Conservation (phyloP, 1,140 invertebrate species). For the Drosophila kurseongensis region DNA sequence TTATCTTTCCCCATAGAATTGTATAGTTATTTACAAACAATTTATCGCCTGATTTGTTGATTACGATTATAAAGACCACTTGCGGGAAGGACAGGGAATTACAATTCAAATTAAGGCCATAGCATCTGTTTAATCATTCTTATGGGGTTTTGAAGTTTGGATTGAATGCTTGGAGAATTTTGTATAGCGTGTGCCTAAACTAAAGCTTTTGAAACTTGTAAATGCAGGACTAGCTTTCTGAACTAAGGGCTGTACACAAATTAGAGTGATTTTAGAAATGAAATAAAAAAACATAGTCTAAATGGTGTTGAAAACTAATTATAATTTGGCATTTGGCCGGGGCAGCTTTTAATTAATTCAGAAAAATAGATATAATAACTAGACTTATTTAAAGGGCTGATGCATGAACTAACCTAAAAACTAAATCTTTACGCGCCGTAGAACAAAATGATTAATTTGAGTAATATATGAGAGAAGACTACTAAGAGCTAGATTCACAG, state of each 20-base stretch:
- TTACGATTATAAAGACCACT: slow-evolving; percentile 54
- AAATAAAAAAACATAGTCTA: slow-evolving; percentile 19
- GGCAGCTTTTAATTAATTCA: slow-evolving; percentile 56
- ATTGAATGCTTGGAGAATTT: slow-evolving; percentile 38
- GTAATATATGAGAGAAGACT: slow-evolving; percentile 71
- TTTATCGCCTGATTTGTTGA: slow-evolving; percentile 37
- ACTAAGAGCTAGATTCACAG: slow-evolving; percentile 81
- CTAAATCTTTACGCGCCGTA: slow-evolving; percentile 45
- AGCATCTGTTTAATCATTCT: slow-evolving; percentile 1
- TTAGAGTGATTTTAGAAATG: neutral
- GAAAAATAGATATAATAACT: slow-evolving; percentile 38
- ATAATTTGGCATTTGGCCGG: slow-evolving; percentile 51
- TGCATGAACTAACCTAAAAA: slow-evolving; percentile 43
- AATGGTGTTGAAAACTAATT: slow-evolving; percentile 33
- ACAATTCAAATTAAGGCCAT: slow-evolving; percentile 21
- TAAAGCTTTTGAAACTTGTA: slow-evolving; percentile 44
- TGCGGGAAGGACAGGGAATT: slow-evolving; percentile 25
- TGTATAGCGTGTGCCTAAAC: slow-evolving; percentile 23
- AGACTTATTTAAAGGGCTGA: slow-evolving; percentile 17
- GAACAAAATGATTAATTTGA: slow-evolving; percentile 63
- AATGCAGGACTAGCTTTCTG: slow-evolving; percentile 51
- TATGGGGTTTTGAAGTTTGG: slow-evolving; percentile 6
- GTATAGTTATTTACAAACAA: slow-evolving; percentile 66
- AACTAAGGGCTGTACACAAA: slow-evolving; percentile 22
- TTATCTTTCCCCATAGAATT: slow-evolving; percentile 47